Conservation (phyloP, 2,113 vertebrate species). For the Gobius niger region DNA sequence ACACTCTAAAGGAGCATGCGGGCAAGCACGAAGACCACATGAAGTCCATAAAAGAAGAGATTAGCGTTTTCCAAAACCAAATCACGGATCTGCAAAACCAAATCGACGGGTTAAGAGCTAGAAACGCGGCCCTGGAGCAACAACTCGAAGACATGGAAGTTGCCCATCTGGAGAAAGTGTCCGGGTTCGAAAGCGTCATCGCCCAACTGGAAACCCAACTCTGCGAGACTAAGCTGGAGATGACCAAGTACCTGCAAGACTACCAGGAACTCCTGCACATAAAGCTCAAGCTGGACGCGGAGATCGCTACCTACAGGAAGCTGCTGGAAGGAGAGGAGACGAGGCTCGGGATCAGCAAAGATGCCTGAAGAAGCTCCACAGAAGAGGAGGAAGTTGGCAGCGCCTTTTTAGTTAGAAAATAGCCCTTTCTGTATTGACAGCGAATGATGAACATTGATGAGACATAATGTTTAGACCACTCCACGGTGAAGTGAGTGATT, state of each 20-base stretch:
- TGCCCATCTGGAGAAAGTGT: constrained; percentile 73
- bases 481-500: no score
- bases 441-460: not conserved
- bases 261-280: constrained; percentile 76
- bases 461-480: not conserved
- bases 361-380: constrained; percentile 38
- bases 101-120: constrained; percentile 72
- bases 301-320: constrained; percentile 82
- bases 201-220: constrained; percentile 78
- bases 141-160: constrained; percentile 80
- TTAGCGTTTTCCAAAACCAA: constrained; percentile 72
- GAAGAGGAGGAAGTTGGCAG: not conserved
- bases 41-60: constrained; percentile 78
- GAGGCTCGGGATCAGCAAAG: constrained; percentile 72
- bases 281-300: constrained; percentile 80
- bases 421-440: not conserved
- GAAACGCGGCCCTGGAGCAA: constrained; percentile 72
- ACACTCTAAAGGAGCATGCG: constrained; percentile 75
- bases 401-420: not conserved
- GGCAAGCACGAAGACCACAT: constrained; percentile 75
- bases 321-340: constrained; percentile 81
- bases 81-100: constrained; percentile 77
- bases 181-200: constrained; percentile 62
- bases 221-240: constrained; percentile 77
- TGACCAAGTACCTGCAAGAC: constrained; percentile 72